Percentiles rank a stretch among this genome's conserved stretches.
Conservation (phyloP, 2,113 vertebrate species). For the Pelvicachromis taeniatus region DNA sequence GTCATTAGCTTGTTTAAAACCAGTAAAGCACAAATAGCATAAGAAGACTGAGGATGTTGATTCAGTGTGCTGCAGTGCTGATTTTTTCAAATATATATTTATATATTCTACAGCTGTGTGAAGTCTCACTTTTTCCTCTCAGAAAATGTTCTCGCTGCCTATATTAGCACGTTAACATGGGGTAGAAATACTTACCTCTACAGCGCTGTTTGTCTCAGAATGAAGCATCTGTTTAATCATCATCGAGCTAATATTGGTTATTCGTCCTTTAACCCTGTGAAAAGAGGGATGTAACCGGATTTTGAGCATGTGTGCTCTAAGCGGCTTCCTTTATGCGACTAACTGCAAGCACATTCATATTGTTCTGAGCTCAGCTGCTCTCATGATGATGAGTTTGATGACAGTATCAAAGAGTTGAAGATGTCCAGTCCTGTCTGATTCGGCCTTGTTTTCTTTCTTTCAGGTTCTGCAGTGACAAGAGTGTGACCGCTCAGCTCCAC, state of each 20-base stretch:
- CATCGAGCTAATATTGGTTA: background rate
- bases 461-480: conserved; percentile 12
- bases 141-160: background rate
- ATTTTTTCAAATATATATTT: background rate
- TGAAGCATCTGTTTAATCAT: background rate
- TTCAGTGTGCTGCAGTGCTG: background rate
- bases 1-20: background rate
- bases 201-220: background rate
- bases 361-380: background rate
- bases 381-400: background rate
- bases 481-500: background rate
- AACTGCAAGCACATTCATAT: background rate
- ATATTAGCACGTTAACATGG: conserved; percentile 25
- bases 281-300: background rate
- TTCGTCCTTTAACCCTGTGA: background rate
- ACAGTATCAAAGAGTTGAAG: background rate
- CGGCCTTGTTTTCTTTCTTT: background rate
- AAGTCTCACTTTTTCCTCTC: conserved; percentile 45
- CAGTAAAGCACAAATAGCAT: background rate
- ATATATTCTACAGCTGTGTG: conserved; percentile 24
- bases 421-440: background rate
- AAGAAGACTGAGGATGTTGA: background rate
- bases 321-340: background rate
- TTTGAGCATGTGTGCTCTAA: background rate
- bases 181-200: background rate